A percentile compares a stretch with the other conserved stretches of the same genome.
Conservation (phyloP, 2,113 vertebrate species). For the Dolichallabes microphthalmus region DNA sequence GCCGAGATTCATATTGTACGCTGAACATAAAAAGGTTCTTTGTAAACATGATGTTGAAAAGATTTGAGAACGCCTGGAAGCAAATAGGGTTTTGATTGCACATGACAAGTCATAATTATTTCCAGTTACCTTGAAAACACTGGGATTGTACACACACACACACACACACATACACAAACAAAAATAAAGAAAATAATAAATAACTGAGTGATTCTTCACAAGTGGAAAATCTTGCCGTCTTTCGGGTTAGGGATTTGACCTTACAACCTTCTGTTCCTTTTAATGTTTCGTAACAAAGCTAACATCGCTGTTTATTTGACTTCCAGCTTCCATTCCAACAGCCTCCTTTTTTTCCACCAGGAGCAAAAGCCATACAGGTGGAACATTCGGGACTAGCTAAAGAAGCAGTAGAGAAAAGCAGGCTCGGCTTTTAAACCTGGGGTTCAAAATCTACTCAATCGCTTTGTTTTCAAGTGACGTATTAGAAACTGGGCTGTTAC, state of each 20-base stretch:
- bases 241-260: background rate
- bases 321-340: background rate
- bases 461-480: background rate
- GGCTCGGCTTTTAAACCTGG: background rate
- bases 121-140: background rate
- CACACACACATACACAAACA: no score
- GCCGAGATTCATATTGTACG: background rate
- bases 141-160: background rate
- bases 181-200: background rate
- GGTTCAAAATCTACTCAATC: no score
- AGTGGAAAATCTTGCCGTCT: background rate
- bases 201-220: background rate
- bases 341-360: background rate
- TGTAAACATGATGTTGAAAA: background rate
- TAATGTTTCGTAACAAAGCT: background rate
- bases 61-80: background rate
- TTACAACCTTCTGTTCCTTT: background rate
- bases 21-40: background rate
- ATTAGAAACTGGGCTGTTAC: constrained; percentile 69
- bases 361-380: background rate
- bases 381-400: background rate
- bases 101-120: background rate
- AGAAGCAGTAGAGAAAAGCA: background rate
- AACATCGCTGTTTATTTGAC: background rate
- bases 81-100: background rate